Evolutionary conservation across 2,113 vertebrate genomes (phyloP), one percentile per base, ranked within the genome.

Genomic region (Heloderma charlesbogerti): DNA sequence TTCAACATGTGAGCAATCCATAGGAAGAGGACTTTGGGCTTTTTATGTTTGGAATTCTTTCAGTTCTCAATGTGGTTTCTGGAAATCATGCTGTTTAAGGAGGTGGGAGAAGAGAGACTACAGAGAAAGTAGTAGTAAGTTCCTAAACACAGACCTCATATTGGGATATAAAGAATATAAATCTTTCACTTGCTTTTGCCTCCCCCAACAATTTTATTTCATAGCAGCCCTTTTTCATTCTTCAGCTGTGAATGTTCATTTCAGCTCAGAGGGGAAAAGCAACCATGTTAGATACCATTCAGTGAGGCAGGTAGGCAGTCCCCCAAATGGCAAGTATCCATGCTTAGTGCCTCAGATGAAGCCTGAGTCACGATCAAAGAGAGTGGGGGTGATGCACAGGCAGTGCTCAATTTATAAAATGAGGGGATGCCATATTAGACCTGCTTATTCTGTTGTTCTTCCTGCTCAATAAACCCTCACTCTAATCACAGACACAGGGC

Each of bases 141-240:
- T 95, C 3, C 27, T 51, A 77, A 78, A 16, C 5, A 86, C 90
- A 94, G 90, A n/a, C 3, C 72, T 10, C 89, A 94, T 86, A 63
- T n/a, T 82, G 60, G 90, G 29, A 51, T n/a, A 0, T 69, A 57
- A 85, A 12, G 83, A 91, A 90, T 88, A 2, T 1, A 51, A 79
- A 86, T 0, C 0, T 79, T 18, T 74, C 0, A 2, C 92, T 92
- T 75, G 67, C 16, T 89, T 13, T 94, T 80, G 90, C 74, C 2
- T 16, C 84, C 40, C 16, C 54, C 27, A 66, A 63, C 45, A 27
- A 22, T 45, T 88, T 60, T 54, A 79, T 43, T 63, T 88, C 0
- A 78, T 0, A 78, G 45, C 37, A 1, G 48, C 40, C 18, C 15
- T n/a, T n/a, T 25, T 48, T 31, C 29, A 31, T 48, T 34, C 40